phyloP scores from a whole-genome alignment of 2,113 vertebrate genomes.

The Sciurus niger region DNA sequence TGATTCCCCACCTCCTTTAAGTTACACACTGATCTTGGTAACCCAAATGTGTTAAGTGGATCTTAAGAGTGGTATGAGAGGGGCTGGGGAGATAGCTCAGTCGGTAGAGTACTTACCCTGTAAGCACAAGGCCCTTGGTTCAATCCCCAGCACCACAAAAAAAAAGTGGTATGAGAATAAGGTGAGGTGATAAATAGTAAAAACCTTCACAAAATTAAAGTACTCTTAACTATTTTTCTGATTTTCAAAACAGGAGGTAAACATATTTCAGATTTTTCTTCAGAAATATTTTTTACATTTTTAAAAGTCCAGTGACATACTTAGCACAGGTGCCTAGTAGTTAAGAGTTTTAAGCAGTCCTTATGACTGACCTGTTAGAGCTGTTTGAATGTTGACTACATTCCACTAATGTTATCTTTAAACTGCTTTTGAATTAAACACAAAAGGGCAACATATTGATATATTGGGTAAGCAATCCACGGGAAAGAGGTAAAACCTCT shows the following conservation, averaged over 20 bases:
- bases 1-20: background rate
- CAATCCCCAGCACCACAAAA: too few relatives aligned
- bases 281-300: background rate
- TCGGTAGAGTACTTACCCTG: too few relatives aligned
- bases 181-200: background rate
- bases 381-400: background rate
- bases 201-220: background rate
- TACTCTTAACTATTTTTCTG: conserved; percentile 48
- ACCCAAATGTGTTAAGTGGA: background rate
- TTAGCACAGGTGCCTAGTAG: background rate
- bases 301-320: background rate
- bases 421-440: conserved; percentile 22
- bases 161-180: background rate
- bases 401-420: conserved; percentile 39
- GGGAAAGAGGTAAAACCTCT: background rate
- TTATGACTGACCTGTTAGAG: background rate
- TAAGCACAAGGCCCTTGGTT: too few relatives aligned
- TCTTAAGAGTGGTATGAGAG: background rate
- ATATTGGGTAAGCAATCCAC: background rate
- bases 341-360: background rate
- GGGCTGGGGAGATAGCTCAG: too few relatives aligned
- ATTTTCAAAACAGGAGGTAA: conserved; percentile 39
- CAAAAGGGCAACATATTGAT: background rate
- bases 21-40: background rate
- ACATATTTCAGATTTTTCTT: background rate